A percentile compares a stretch with the other conserved stretches of the same genome.
Conservation (phyloP, 2,888 invertebrate genomes). For the Philopedon plagiatum region DNA sequence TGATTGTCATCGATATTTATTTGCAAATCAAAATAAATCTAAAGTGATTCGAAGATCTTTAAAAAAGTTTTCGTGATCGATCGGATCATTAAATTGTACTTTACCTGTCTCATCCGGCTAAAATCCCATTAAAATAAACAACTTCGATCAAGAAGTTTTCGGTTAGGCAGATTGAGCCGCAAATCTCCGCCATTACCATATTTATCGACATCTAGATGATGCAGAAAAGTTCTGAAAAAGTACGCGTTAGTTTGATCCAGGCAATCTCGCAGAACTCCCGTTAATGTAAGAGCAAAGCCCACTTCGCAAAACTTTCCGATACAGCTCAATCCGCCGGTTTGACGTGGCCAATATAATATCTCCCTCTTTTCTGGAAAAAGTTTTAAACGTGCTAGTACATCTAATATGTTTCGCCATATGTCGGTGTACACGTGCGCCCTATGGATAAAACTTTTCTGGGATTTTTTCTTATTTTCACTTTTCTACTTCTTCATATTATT, state of each 20-base stretch:
- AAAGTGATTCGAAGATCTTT: background rate
- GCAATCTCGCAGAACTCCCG: constrained; percentile 62
- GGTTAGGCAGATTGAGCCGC: constrained; percentile 54
- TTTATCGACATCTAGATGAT: constrained; percentile 61
- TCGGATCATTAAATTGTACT: constrained; percentile 25
- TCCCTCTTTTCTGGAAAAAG: constrained; percentile 56
- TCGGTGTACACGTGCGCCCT: constrained; percentile 45
- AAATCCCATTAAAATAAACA: constrained; percentile 61
- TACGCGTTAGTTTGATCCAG: constrained; percentile 60
- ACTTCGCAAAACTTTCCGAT: constrained; percentile 55
- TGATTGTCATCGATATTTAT: no score
- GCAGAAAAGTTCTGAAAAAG: constrained; percentile 57
- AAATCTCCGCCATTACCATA: constrained; percentile 63
- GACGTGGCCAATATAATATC: constrained; percentile 62
- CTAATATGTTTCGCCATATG: constrained; percentile 64
- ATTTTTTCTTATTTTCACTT: constrained; percentile 39
- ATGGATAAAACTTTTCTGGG: constrained; percentile 39
- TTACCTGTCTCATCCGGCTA: constrained; percentile 33
- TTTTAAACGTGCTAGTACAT: constrained; percentile 64
- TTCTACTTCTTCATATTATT: constrained; percentile 43
- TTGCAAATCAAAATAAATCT: no score
- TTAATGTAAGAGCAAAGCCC: constrained; percentile 60
- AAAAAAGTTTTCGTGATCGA: background rate
- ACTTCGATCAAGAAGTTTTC: constrained; percentile 59
- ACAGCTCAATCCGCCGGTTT: constrained; percentile 57